Conservation (phyloP, 2,888 invertebrate species). For the Pseudolycoriella hygida region DNA sequence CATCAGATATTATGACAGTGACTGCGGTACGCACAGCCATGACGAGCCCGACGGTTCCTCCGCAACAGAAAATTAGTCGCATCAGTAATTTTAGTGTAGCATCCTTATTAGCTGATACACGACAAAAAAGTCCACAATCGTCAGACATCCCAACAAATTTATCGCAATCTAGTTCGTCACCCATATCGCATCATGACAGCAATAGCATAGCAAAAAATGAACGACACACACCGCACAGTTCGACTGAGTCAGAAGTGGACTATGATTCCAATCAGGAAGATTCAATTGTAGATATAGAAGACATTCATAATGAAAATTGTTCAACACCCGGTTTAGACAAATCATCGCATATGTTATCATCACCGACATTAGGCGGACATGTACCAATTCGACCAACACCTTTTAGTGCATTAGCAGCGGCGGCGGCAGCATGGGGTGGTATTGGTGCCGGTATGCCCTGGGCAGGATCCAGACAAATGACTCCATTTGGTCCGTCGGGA, state of each 20-base stretch:
- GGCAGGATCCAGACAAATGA: constrained; percentile 37
- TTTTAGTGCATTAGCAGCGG: constrained; percentile 54
- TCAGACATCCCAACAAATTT: constrained; percentile 5
- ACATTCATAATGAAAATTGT: constrained; percentile 40
- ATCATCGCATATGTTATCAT: constrained; percentile 19
- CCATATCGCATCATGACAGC: constrained; percentile 6
- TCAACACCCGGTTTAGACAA: constrained; percentile 25
- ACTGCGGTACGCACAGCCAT: constrained; percentile 43
- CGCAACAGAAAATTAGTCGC: constrained; percentile 39
- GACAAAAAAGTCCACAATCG: constrained; percentile 33
- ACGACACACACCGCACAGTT: constrained; percentile 27
- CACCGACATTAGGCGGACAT: constrained; percentile 29
- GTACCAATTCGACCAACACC: constrained; percentile 60
- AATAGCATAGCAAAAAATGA: constrained; percentile 21
- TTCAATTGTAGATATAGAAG: constrained; percentile 66
- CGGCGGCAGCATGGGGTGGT: constrained; percentile 47
- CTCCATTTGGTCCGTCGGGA: constrained; percentile 39
- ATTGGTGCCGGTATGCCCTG: constrained; percentile 37
- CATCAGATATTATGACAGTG: constrained; percentile 34
- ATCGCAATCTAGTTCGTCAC: constrained; percentile 6
- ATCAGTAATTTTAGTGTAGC: constrained; percentile 74
- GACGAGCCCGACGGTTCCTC: constrained; percentile 39
- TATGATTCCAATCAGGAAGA: constrained; percentile 27
- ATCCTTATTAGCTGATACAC: constrained; percentile 67
- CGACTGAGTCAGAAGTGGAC: constrained; percentile 26